phyloP scores from a whole-genome alignment of 2,113 vertebrate species.

The Pampusana beccarii region DNA sequence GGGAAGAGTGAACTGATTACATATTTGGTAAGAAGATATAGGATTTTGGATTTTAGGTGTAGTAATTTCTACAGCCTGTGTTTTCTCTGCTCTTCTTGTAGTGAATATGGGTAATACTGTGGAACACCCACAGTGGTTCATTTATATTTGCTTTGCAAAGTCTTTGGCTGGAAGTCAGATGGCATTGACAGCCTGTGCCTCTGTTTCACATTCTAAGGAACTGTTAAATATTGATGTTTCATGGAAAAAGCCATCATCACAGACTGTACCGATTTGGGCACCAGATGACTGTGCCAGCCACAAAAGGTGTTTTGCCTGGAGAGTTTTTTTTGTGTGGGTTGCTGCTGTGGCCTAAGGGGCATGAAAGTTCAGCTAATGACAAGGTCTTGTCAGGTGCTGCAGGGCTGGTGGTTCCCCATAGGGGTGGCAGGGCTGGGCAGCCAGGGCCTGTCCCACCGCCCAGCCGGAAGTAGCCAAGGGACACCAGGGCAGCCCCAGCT shows the following conservation, averaged over 20 bases:
- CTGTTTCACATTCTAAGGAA: background rate
- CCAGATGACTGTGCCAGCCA: background rate
- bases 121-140: background rate
- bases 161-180: background rate
- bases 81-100: background rate
- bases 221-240: slow-evolving; percentile 2
- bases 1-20: background rate
- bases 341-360: background rate
- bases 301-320: background rate
- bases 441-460: background rate
- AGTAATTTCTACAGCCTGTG: background rate
- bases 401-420: background rate
- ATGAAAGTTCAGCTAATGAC: background rate
- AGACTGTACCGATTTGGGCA: background rate
- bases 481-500: background rate
- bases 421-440: too few relatives aligned
- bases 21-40: background rate
- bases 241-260: background rate
- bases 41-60: background rate
- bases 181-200: background rate
- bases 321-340: background rate
- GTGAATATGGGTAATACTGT: background rate
- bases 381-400: background rate
- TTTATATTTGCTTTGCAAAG: background rate
- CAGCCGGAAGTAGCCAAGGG: background rate